A percentile compares a stretch with the other conserved stretches of the same genome.
phyloP scores from a whole-genome alignment of 2,113 vertebrate genomes.

The Bagarius yarrelli region DNA sequence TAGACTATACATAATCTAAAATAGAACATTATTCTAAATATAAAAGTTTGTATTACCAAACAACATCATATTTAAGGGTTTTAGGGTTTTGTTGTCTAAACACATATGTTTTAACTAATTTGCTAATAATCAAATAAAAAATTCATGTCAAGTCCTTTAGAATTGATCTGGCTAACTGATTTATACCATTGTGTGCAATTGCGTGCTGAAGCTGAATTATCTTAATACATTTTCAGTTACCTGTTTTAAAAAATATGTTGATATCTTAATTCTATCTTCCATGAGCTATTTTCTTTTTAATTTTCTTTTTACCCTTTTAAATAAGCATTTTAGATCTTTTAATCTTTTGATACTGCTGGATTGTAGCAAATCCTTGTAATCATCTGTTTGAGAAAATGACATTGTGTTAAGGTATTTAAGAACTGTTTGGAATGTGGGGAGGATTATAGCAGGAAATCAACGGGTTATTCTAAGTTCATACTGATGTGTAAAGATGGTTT shows the following conservation, averaged over 20 bases:
- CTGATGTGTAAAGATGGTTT: background rate
- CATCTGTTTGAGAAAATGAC: background rate
- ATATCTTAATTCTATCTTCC: slow-evolving; percentile 16
- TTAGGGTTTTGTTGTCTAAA: background rate
- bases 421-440: slow-evolving; percentile 30
- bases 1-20: background rate
- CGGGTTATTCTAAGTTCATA: slow-evolving; percentile 24
- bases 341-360: slow-evolving; percentile 19
- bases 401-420: slow-evolving; percentile 21
- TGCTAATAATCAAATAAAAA: background rate
- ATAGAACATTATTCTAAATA: background rate
- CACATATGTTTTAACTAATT: background rate
- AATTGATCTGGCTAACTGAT: background rate
- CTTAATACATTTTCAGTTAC: slow-evolving; percentile 2
- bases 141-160: background rate
- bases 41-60: slow-evolving; percentile 1
- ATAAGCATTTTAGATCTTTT: background rate
- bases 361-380: slow-evolving; percentile 26
- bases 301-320: slow-evolving; percentile 2
- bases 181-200: slow-evolving; percentile 21
- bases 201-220: slow-evolving; percentile 3
- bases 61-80: background rate
- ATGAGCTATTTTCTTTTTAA: background rate
- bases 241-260: background rate
- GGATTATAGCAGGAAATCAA: slow-evolving; percentile 30